These are phyloP conservation scores for Chromobotia macracanthus DNA, from an alignment of 2,797 vertebrate genomes.

Conservation along the genomic window DNA sequence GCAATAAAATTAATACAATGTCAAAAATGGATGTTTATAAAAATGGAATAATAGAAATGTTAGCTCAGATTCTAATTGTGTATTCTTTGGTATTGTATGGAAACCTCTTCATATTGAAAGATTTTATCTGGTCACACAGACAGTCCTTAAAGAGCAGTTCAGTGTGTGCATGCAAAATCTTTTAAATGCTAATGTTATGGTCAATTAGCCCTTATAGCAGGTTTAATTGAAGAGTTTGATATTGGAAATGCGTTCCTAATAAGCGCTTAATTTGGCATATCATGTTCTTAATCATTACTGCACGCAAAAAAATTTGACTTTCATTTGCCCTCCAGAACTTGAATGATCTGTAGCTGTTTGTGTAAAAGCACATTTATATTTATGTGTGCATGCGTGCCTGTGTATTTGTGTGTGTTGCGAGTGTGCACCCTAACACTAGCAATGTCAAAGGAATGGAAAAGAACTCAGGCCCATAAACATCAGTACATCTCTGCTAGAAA, in stretches of 20 bases:
- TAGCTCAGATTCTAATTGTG: too few relatives aligned
- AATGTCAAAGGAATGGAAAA: not conserved
- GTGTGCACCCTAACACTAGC: not conserved
- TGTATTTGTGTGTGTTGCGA: not conserved
- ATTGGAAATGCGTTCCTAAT: constrained; percentile 47
- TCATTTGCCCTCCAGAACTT: constrained; percentile 14
- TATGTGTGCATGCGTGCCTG: not conserved
- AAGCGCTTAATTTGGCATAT: constrained; percentile 43
- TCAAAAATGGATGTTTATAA: too few relatives aligned
- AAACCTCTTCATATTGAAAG: not conserved
- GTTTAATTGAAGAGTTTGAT: constrained; percentile 43
- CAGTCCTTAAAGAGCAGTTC: not conserved
- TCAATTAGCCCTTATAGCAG: constrained; percentile 36
- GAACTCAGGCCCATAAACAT: constrained; percentile 20
- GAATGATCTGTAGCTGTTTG: not conserved
- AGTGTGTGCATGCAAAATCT: not conserved
- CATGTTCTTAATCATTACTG: constrained; percentile 35
- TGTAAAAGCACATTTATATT: not conserved
- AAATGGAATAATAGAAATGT: too few relatives aligned
- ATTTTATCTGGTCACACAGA: not conserved
- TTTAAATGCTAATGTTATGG: constrained; percentile 28
- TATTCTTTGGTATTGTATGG: not conserved
- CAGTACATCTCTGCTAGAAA: constrained; percentile 40
- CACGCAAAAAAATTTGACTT: constrained; percentile 3
- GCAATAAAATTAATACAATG: too few relatives aligned